Percentiles rank a stretch among this genome's conserved stretches.
phyloP scores from a whole-genome alignment of 1,140 invertebrate species.

The Macrotrachela quadricornifera region DNA sequence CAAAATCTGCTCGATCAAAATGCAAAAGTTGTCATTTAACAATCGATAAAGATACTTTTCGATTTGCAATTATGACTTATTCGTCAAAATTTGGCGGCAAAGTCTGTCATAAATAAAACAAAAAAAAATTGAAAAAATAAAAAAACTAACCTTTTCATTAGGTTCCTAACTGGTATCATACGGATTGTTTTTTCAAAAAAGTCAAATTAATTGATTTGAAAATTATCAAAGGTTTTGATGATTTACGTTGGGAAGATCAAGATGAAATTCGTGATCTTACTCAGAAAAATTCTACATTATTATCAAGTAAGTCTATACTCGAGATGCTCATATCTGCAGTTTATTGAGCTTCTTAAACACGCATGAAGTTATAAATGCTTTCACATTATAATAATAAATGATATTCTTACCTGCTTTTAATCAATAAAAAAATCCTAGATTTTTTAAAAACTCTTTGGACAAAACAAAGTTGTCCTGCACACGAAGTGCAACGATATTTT shows the following conservation, averaged over 20 bases:
- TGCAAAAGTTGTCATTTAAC: conserved; percentile 60
- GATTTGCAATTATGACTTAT: conserved; percentile 66
- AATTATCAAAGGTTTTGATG: conserved; percentile 65
- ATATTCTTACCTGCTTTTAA: too few species aligned
- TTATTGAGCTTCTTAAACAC: too few species aligned
- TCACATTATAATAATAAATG: too few species aligned
- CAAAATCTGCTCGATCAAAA: conserved; percentile 54
- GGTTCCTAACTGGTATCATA: conserved; percentile 62
- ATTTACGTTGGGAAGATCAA: conserved; percentile 60
- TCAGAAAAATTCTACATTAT: conserved; percentile 21
- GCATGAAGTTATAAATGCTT: too few species aligned
- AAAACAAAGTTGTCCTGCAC: too few species aligned
- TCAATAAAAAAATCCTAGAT: too few species aligned
- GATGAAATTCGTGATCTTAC: conserved; percentile 51
- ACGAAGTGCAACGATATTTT: too few species aligned
- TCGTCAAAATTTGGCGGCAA: conserved; percentile 76
- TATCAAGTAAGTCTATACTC: not conserved
- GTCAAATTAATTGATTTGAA: conserved; percentile 44
- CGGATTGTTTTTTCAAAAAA: conserved; percentile 63
- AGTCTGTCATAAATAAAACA: conserved; percentile 23
- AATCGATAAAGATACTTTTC: conserved; percentile 50
- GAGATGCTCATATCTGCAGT: too few species aligned
- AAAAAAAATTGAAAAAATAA: not conserved
- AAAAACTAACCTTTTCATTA: conserved; percentile 12
- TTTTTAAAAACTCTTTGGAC: too few species aligned